Conservation (phyloP, 2,888 invertebrate species). For the Aphodius sticticus region DNA sequence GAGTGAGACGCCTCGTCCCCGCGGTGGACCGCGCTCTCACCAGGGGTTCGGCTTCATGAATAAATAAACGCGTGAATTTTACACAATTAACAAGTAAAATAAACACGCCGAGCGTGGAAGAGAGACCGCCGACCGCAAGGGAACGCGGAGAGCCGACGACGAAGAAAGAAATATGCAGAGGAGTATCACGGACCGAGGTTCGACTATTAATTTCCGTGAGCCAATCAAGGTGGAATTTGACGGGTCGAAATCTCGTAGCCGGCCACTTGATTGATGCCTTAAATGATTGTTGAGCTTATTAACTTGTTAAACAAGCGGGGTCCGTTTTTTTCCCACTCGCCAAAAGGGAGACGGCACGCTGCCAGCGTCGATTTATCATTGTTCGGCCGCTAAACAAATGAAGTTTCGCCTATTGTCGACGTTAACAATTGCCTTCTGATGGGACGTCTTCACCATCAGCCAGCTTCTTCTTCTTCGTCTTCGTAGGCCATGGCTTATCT, state of each 20-base stretch:
- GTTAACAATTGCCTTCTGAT: constrained; percentile 52
- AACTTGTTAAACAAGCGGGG: constrained; percentile 59
- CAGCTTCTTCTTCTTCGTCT: neutral
- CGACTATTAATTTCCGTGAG: constrained; percentile 60
- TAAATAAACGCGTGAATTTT: constrained; percentile 63
- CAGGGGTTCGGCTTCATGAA: constrained; percentile 59
- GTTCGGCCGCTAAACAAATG: constrained; percentile 53
- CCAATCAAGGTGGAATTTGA: constrained; percentile 60
- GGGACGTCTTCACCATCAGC: constrained; percentile 46
- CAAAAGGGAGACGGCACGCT: constrained; percentile 24
- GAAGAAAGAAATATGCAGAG: neutral
- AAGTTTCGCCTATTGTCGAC: constrained; percentile 54
- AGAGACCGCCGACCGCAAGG: neutral
- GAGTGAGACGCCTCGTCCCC: neutral
- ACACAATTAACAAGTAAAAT: constrained; percentile 63
- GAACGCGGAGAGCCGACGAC: neutral
- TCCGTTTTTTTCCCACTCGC: constrained; percentile 14
- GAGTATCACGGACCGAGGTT: constrained; percentile 45
- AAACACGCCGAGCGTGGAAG: constrained; percentile 49
- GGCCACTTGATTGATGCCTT: constrained; percentile 57
- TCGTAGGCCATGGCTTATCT: neutral
- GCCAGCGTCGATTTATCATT: constrained; percentile 55
- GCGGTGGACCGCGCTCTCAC: neutral
- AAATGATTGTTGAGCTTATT: constrained; percentile 61
- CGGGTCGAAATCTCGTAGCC: constrained; percentile 46